Conservation (phyloP, 2,113 vertebrate species). For the Morone saxatilis region DNA sequence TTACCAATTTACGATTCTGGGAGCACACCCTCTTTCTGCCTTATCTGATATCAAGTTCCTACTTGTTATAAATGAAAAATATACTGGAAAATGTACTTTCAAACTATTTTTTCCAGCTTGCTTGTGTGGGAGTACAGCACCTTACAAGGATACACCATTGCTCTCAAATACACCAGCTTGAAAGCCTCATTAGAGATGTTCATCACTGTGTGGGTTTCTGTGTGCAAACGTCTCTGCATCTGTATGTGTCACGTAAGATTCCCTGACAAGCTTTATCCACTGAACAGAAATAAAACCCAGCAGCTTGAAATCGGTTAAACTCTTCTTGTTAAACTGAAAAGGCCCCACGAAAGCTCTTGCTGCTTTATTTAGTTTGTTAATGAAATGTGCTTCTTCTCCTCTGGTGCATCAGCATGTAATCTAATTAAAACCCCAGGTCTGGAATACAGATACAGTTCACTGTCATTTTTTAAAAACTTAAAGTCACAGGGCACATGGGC, state of each 20-base stretch:
- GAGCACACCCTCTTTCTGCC: background rate
- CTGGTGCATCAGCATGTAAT: conserved; percentile 1
- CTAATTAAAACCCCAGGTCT: conserved; percentile 18
- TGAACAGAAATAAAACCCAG: conserved; percentile 19
- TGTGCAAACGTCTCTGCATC: conserved; percentile 28
- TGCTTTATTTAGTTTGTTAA: conserved; percentile 45
- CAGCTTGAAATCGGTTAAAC: conserved; percentile 43
- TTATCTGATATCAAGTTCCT: conserved; percentile 11
- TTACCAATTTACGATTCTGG: conserved; percentile 13
- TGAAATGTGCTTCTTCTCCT: conserved; percentile 38
- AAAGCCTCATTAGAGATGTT: conserved; percentile 58
- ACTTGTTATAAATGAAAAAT: conserved; percentile 1
- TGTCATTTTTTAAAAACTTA: background rate
- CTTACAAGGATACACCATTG: conserved; percentile 10
- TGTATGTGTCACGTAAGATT: conserved; percentile 31
- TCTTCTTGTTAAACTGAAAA: conserved; percentile 54
- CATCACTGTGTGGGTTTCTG: conserved; percentile 41
- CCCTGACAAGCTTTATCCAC: conserved; percentile 9
- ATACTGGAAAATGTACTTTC: background rate
- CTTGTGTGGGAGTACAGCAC: conserved; percentile 2
- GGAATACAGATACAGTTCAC: conserved; percentile 8
- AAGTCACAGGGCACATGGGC: background rate
- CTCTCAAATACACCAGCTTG: background rate
- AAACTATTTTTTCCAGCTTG: conserved; percentile 17
- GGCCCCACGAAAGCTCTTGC: conserved; percentile 9